These are phyloP conservation scores for Eubasilissa splendida DNA, from an alignment of 2,888 invertebrate genomes.

Conservation along the genomic window DNA sequence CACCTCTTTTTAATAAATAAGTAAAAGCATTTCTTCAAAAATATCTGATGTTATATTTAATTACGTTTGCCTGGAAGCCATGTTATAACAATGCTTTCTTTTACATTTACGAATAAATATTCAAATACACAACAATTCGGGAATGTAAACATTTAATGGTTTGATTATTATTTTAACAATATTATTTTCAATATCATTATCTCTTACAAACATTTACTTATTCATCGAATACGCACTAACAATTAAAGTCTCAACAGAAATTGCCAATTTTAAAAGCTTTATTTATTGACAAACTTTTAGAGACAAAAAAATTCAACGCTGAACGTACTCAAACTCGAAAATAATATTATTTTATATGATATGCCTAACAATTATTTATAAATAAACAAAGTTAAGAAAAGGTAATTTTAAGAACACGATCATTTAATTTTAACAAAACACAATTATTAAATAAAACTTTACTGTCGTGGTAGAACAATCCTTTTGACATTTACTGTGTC, in stretches of 20 bases:
- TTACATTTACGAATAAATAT: constrained; percentile 28
- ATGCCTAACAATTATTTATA: too few species aligned
- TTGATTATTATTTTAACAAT: constrained; percentile 17
- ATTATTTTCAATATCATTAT: constrained; percentile 13
- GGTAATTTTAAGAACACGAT: too few species aligned
- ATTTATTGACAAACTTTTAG: constrained; percentile 13
- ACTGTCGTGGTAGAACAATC: too few species aligned
- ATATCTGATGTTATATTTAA: constrained; percentile 13
- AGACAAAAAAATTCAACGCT: background rate
- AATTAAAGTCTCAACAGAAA: constrained; percentile 27
- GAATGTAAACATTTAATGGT: constrained; percentile 23
- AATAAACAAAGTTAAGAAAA: too few species aligned
- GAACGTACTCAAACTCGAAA: too few species aligned
- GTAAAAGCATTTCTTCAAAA: constrained; percentile 28
- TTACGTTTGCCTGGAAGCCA: constrained; percentile 23
- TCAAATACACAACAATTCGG: constrained; percentile 2
- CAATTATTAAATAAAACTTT: too few species aligned
- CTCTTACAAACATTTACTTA: constrained; percentile 36
- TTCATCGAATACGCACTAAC: constrained; percentile 29
- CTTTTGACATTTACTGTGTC: too few species aligned
- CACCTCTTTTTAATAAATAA: background rate
- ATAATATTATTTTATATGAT: too few species aligned
- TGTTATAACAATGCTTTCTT: constrained; percentile 34
- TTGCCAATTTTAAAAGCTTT: constrained; percentile 24
- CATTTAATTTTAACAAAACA: too few species aligned